These are phyloP conservation scores for Phortica okadai DNA, from an alignment of 2,888 invertebrate genomes.

Conservation along the genomic window DNA sequence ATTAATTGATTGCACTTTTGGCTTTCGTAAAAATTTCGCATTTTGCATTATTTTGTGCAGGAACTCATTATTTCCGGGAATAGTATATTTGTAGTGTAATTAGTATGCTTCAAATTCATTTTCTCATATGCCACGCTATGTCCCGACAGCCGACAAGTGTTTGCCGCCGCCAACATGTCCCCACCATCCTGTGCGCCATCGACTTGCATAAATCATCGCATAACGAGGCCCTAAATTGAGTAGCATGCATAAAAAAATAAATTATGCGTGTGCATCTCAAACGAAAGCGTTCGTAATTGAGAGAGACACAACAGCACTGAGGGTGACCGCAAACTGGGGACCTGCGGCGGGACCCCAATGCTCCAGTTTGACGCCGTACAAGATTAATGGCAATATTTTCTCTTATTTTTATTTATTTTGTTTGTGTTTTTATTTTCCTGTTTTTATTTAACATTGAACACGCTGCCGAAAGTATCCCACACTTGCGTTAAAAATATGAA, in stretches of 20 bases:
- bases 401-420: neutral
- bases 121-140: slow-evolving; percentile 48
- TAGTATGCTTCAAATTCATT: slow-evolving; percentile 63
- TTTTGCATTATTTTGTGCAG: slow-evolving; percentile 7
- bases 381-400: slow-evolving; percentile 25
- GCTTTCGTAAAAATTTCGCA: slow-evolving; percentile 51
- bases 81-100: slow-evolving; percentile 76
- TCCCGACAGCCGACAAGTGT: slow-evolving; percentile 28
- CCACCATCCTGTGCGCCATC: slow-evolving; percentile 49
- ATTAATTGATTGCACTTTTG: slow-evolving; percentile 65
- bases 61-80: slow-evolving; percentile 74
- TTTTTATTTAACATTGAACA: neutral
- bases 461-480: neutral
- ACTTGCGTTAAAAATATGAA: neutral
- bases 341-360: neutral
- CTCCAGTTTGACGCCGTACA: slow-evolving; percentile 21
- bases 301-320: slow-evolving; percentile 55
- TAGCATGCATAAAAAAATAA: slow-evolving; percentile 59
- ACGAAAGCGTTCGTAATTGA: slow-evolving; percentile 61
- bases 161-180: slow-evolving; percentile 41
- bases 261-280: slow-evolving; percentile 55
- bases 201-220: slow-evolving; percentile 66
- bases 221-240: slow-evolving; percentile 54
- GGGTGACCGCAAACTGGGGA: neutral
- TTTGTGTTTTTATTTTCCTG: neutral